Evolutionary conservation across 1,140 invertebrate genomes (phyloP).

Genomic region (Plutomurus gul): DNA sequence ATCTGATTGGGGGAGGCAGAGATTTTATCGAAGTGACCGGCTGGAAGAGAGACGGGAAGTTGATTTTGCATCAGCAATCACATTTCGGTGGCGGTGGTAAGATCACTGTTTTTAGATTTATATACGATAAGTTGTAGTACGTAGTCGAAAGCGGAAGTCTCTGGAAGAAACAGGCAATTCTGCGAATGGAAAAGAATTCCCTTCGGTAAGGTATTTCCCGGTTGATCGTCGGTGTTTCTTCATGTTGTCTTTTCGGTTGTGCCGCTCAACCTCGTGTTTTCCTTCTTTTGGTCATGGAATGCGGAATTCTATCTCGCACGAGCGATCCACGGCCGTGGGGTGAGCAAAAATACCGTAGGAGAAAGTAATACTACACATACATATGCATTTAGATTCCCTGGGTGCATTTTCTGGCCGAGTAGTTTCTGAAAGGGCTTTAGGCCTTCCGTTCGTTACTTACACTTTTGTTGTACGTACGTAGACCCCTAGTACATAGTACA

Average conservation of each 20-base stretch:
- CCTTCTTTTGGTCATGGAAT: too few relatives aligned
- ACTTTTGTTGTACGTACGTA: background rate
- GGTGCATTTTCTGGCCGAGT: slow-evolving; percentile 11
- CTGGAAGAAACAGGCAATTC: too few relatives aligned
- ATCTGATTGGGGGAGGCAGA: slow-evolving; percentile 46
- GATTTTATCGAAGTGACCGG: slow-evolving; percentile 45
- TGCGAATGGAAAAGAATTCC: too few relatives aligned
- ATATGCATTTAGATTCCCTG: slow-evolving; percentile 13
- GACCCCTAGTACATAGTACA: background rate
- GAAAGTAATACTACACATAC: background rate
- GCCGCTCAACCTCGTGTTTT: too few relatives aligned
- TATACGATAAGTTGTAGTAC: too few relatives aligned
- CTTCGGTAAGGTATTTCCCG: too few relatives aligned
- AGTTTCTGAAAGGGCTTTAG: slow-evolving; percentile 8
- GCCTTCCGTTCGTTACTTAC: background rate
- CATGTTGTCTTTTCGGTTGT: too few relatives aligned
- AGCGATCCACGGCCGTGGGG: too few relatives aligned
- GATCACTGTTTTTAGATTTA: background rate
- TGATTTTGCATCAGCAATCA: slow-evolving; percentile 14
- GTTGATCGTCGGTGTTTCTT: too few relatives aligned
- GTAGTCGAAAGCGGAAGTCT: too few relatives aligned
- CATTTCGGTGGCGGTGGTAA: slow-evolving; percentile 31
- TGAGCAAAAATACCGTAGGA: too few relatives aligned
- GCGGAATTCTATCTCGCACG: too few relatives aligned
- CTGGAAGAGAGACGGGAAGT: slow-evolving; percentile 44